Conservation (phyloP, 2,113 vertebrate species). For the Seriola aureovittata region DNA sequence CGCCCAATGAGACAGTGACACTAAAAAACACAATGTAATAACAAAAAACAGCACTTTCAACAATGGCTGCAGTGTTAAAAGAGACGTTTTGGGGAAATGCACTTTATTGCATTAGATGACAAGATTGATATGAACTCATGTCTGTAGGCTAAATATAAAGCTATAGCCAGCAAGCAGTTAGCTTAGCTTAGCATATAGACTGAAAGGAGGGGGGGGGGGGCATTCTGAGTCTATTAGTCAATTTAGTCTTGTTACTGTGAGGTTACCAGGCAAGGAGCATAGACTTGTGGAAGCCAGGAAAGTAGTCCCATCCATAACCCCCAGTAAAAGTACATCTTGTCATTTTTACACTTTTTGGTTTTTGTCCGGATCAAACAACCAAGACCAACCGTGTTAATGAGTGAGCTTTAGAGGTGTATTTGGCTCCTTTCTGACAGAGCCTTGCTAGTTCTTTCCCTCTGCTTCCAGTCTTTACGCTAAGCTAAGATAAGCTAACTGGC, state of each 20-base stretch:
- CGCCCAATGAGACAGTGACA: background rate
- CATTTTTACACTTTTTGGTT: background rate
- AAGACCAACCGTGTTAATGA: background rate
- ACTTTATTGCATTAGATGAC: background rate
- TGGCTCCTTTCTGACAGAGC: too few species aligned
- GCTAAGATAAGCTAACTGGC: background rate
- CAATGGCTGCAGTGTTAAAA: slow-evolving; percentile 10
- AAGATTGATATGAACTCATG: background rate
- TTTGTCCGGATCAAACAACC: background rate
- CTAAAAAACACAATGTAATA: slow-evolving; percentile 7
- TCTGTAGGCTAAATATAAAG: background rate
- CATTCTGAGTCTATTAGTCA: too few species aligned
- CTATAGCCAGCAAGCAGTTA: background rate
- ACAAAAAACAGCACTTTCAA: slow-evolving; percentile 12
- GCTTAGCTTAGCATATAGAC: background rate
- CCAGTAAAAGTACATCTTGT: background rate
- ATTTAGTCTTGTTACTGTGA: background rate
- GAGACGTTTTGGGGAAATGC: background rate
- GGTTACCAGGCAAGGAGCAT: background rate
- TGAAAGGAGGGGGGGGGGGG: too few species aligned
- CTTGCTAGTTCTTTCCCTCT: background rate
- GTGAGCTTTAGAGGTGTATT: background rate
- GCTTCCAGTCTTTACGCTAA: background rate
- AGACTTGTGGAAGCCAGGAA: background rate
- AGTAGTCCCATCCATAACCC: background rate